Conservation (phyloP, 2,113 vertebrate species). For the Sclerurus mexicanus region DNA sequence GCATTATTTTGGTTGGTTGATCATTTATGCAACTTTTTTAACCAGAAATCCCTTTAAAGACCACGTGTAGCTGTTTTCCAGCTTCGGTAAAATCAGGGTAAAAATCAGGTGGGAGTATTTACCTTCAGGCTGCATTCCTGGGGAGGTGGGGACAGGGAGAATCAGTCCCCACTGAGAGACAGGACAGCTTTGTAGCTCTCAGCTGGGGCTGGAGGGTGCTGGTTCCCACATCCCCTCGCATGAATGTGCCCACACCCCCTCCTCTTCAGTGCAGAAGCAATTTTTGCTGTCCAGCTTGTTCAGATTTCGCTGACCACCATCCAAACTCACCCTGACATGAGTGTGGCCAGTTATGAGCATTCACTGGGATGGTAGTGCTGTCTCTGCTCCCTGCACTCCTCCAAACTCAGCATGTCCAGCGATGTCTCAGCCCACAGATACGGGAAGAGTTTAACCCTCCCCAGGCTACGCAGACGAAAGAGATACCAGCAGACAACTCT, state of each 20-base stretch:
- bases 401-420: neutral
- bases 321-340: neutral
- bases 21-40: neutral
- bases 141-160: neutral
- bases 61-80: neutral
- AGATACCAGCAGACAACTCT: neutral
- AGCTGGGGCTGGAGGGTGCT: neutral
- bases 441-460: neutral
- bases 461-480: rapidly evolving
- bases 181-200: neutral
- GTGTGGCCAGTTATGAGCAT: neutral
- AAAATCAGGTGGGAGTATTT: neutral
- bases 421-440: neutral
- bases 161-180: neutral
- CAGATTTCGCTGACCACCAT: neutral
- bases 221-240: neutral
- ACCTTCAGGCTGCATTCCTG: neutral
- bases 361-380: neutral
- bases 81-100: neutral
- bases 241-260: neutral
- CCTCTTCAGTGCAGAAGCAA: neutral
- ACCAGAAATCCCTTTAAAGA: neutral
- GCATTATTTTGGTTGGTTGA: neutral
- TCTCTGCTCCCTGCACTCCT: neutral
- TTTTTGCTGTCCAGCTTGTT: neutral